Evolutionary conservation across 2,797 vertebrate genomes (phyloP), one percentile per base, ranked within the genome.

Genomic region (Sciurus vulgaris): DNA sequence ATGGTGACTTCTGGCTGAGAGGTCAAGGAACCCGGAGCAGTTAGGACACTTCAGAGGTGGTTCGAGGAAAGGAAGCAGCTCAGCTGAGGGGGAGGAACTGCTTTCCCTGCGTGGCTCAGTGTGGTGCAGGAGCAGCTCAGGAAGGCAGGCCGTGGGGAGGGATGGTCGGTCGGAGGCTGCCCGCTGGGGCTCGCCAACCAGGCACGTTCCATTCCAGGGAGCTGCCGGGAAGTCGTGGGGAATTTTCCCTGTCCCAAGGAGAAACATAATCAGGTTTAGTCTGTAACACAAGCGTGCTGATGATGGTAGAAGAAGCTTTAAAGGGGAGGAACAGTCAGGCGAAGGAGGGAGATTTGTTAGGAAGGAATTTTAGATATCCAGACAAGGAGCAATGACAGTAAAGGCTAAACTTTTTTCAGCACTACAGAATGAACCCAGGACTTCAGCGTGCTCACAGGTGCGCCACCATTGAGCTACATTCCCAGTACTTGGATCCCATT

Each of bases 161-260:
- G 30, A 18, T 0, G 30, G 26, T 13, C 0, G 30, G 26, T 13
- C 18, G 12, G 47, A 51, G 44, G 24, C 8, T 7, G 9, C 24
- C 24, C 10, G 2, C 0, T 1, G n/a, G 14, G 3, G 7, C 59
- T 28, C 15, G 49, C 28, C 30, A 81, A n/a, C 47, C 20, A 5
- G 41, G 84, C 24, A 35, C 44, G 61, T 49, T 8, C 61, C 5
- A 22, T 72, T 67, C 79, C 63, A 47, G n/a, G 76, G 78, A 79
- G 49, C 49, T 33, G 7, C 2, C 2, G 65, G 22, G 49, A 47
- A 70, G 77, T n/a, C 56, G 2, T 2, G 20, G n/a, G 65, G 22
- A 28, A 47, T 44, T 38, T 51, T 70, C 41, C 77, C 49, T 24
- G 70, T 89, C 51, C 41, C 24, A 41, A 79, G 87, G 44, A 44